phyloP scores from a whole-genome alignment of 2,797 vertebrate species.

The Cossypha polioptera region DNA sequence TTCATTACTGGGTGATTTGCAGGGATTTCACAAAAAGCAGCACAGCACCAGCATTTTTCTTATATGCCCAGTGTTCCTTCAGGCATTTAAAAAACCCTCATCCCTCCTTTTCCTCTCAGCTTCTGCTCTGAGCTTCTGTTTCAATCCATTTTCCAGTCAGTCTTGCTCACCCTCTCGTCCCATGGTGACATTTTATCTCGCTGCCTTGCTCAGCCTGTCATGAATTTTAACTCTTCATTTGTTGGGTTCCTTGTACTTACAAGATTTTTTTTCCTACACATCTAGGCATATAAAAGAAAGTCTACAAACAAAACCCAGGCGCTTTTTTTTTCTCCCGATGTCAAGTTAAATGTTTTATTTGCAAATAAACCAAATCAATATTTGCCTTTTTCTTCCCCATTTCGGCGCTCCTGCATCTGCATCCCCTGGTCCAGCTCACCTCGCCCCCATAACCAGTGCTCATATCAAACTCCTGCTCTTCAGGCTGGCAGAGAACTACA shows the following conservation, averaged over 20 bases:
- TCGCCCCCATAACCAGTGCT: neutral
- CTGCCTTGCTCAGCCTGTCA: neutral
- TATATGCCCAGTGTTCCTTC: neutral
- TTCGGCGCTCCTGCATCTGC: neutral
- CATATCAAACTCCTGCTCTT: neutral
- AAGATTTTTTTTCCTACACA: neutral
- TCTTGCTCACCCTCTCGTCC: neutral
- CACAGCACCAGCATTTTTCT: neutral
- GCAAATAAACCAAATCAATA: neutral
- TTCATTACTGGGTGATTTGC: neutral
- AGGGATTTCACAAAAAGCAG: constrained; percentile 2
- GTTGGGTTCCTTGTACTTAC: neutral
- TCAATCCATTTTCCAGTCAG: neutral
- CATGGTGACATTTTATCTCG: neutral
- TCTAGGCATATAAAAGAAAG: neutral
- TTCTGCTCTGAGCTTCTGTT: neutral
- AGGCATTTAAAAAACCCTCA: fast-evolving
- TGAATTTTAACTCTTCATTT: neutral
- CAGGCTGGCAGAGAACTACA: neutral
- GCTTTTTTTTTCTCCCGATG: fast-evolving
- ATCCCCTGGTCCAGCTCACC: neutral
- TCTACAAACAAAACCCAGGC: neutral
- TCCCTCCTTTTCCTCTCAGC: neutral
- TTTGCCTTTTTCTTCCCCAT: neutral
- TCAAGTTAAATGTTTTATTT: neutral